These are phyloP conservation scores for Chelon labrosus DNA, from an alignment of 2,797 vertebrate genomes.

Conservation along the genomic window DNA sequence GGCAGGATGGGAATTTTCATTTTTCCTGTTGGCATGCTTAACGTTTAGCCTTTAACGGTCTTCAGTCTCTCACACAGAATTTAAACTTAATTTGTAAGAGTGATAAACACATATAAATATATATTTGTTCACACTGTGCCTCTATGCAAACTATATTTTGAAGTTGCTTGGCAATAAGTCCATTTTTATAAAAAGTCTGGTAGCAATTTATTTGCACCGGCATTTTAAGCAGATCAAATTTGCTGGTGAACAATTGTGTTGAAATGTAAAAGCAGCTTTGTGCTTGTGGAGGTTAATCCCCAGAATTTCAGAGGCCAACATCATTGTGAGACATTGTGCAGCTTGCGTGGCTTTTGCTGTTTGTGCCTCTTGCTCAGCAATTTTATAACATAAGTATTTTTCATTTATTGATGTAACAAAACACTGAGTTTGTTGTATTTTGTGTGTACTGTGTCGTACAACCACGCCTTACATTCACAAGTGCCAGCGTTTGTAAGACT, in stretches of 20 bases:
- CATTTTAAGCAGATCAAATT: neutral
- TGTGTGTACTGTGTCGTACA: constrained; percentile 21
- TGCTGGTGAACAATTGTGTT: neutral
- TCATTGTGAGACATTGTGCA: neutral
- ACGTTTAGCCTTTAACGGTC: too few species aligned
- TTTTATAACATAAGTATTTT: neutral
- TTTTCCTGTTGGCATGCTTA: constrained; percentile 9
- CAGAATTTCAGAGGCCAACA: constrained; percentile 4
- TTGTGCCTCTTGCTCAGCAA: constrained; percentile 15
- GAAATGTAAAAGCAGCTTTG: neutral
- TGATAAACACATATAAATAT: neutral
- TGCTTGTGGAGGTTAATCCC: constrained; percentile 17
- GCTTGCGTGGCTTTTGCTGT: neutral
- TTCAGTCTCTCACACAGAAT: neutral
- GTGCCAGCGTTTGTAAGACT: constrained; percentile 48
- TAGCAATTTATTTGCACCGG: neutral
- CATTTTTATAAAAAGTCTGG: too few species aligned
- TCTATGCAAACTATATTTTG: neutral
- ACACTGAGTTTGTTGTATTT: constrained; percentile 13
- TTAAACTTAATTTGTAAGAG: neutral
- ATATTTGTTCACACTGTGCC: constrained; percentile 3
- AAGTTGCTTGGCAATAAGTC: too few species aligned
- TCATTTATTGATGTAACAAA: neutral
- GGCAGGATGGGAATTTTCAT: constrained; percentile 2
- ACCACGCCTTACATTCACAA: constrained; percentile 44